Evolutionary conservation across 2,113 vertebrate genomes (phyloP).

Genomic region (Misgurnus anguillicaudatus): DNA sequence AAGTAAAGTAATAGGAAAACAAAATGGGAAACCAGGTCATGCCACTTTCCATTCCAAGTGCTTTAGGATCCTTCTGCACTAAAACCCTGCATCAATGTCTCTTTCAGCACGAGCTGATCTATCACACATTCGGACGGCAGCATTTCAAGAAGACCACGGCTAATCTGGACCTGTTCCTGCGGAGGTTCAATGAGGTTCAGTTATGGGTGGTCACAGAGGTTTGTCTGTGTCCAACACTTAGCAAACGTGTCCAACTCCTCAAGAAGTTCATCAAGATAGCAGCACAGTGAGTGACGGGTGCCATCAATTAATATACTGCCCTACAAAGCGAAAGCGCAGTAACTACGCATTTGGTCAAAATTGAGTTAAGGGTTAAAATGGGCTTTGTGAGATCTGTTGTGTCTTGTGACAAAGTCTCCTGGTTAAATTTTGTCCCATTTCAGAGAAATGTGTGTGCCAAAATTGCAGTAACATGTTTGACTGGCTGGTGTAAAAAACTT

Average conservation of each 20-base stretch:
- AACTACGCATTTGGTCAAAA: too few relatives aligned
- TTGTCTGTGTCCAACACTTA: conserved; percentile 92
- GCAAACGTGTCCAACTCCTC: conserved; percentile 95
- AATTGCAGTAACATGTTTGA: too few relatives aligned
- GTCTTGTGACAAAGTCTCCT: too few relatives aligned
- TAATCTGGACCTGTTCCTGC: conserved; percentile 96
- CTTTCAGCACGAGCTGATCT: conserved; percentile 90
- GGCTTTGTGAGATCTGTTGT: too few relatives aligned
- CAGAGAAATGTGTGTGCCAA: too few relatives aligned
- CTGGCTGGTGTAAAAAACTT: too few relatives aligned
- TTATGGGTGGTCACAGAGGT: conserved; percentile 97
- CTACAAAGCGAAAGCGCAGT: too few relatives aligned
- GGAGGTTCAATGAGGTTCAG: conserved; percentile 97
- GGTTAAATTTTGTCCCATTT: too few relatives aligned
- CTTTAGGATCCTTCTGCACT: too few relatives aligned
- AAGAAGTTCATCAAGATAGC: conserved; percentile 99
- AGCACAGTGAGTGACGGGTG: conserved; percentile 86
- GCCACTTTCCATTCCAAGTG: neutral
- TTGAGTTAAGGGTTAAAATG: too few relatives aligned
- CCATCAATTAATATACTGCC: neutral
- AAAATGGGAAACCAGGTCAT: too few relatives aligned
- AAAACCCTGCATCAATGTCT: neutral
- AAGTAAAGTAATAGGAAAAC: too few relatives aligned
- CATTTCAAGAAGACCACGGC: conserved; percentile 93
- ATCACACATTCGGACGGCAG: conserved; percentile 95